A percentile compares a stretch with the other conserved stretches of the same genome.
Evolutionary conservation across 2,797 vertebrate species (phyloP).

Genomic region (Spatula versicolor): DNA sequence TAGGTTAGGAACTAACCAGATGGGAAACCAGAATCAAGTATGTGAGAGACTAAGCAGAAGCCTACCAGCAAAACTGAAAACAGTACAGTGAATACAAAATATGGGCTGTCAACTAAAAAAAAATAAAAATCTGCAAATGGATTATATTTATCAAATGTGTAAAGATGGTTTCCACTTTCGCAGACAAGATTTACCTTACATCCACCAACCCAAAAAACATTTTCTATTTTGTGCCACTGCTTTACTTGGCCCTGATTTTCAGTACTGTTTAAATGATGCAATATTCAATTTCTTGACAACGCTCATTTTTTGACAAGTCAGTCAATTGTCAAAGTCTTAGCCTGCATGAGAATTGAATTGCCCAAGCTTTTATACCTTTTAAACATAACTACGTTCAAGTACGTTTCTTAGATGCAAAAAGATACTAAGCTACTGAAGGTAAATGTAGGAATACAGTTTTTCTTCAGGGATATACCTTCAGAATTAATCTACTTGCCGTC

Average conservation of each 20-base stretch:
- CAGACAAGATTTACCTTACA: neutral
- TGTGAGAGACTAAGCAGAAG: neutral
- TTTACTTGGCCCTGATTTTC: neutral
- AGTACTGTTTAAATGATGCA: neutral
- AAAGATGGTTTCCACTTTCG: neutral
- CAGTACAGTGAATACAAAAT: neutral
- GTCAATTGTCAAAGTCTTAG: neutral
- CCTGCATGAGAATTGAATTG: neutral
- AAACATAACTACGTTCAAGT: neutral
- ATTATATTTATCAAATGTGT: accelerated
- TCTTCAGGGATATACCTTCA: neutral
- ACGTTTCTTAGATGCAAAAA: neutral
- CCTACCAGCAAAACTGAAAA: neutral
- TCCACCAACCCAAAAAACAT: neutral
- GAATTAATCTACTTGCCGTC: neutral
- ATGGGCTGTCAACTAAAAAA: neutral
- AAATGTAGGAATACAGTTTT: neutral
- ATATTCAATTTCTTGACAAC: neutral
- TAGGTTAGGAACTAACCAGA: neutral
- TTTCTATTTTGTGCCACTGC: neutral
- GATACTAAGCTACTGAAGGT: neutral
- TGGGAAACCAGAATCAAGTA: neutral
- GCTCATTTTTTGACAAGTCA: neutral
- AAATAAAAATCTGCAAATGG: neutral
- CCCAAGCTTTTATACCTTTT: neutral